Evolutionary conservation across 2,113 vertebrate genomes (phyloP).

Genomic region (Heteronetta atricapilla): DNA sequence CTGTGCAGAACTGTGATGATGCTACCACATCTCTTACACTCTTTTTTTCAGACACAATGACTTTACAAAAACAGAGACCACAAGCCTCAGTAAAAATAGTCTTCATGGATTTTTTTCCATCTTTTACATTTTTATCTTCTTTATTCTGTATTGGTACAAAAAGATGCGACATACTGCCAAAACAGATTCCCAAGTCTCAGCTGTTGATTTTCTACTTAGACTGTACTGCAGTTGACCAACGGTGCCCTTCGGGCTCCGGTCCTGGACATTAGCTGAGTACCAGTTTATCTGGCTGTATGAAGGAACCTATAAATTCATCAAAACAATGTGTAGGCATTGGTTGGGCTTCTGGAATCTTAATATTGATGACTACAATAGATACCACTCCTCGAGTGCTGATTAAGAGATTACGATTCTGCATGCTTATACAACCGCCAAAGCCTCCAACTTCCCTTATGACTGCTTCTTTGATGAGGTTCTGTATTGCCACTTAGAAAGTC

Average conservation of each 20-base stretch:
- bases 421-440: not conserved
- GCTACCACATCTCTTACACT: rapidly evolving
- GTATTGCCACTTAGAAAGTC: not conserved
- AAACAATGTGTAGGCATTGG: rapidly evolving
- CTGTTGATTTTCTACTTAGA: not conserved
- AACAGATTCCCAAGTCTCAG: not conserved
- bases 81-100: not conserved
- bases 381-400: not conserved
- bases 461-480: rapidly evolving
- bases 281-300: rapidly evolving
- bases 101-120: not conserved
- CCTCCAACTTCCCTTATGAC: rapidly evolving
- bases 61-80: not conserved
- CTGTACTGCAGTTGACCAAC: rapidly evolving
- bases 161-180: not conserved
- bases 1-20: not conserved
- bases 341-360: not conserved
- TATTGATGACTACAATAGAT: rapidly evolving
- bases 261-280: rapidly evolving
- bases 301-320: rapidly evolving
- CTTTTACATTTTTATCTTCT: not conserved
- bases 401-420: rapidly evolving
- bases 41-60: not conserved
- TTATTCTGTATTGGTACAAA: not conserved
- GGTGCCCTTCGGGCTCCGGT: rapidly evolving